Conservation (phyloP, 2,797 vertebrate species). For the Sebastes itinus region DNA sequence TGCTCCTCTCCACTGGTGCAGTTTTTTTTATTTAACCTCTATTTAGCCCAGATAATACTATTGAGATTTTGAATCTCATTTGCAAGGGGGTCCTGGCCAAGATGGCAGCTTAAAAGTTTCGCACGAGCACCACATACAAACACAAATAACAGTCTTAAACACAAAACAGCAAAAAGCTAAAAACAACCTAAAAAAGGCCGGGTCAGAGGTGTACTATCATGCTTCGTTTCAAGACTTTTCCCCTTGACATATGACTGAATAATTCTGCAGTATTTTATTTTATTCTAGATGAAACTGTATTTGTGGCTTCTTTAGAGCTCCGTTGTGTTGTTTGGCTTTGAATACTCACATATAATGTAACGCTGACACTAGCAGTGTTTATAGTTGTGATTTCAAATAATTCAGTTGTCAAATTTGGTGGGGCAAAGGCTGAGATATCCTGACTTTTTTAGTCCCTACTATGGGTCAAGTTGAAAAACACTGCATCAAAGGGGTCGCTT, state of each 20-base stretch:
- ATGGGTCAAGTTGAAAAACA: background rate
- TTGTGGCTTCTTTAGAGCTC: background rate
- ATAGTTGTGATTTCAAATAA: background rate
- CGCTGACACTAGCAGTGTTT: background rate
- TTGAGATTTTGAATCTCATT: too few species aligned
- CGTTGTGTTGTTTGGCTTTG: background rate
- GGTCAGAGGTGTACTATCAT: background rate
- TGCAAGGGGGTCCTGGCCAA: too few species aligned
- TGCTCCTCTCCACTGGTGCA: background rate
- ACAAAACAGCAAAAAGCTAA: too few species aligned
- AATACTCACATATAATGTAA: background rate
- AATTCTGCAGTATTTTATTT: background rate
- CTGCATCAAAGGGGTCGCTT: accelerated
- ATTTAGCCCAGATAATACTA: too few species aligned
- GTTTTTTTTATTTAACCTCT: background rate
- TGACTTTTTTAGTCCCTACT: background rate
- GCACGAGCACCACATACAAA: accelerated
- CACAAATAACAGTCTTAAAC: too few species aligned
- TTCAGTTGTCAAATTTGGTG: background rate
- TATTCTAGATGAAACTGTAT: background rate
- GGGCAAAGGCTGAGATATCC: background rate
- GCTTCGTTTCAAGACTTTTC: background rate
- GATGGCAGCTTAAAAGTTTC: too few species aligned
- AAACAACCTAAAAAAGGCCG: background rate
- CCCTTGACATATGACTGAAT: background rate